Conservation (phyloP, 1,140 invertebrate genomes). For the Bombus impatiens region DNA sequence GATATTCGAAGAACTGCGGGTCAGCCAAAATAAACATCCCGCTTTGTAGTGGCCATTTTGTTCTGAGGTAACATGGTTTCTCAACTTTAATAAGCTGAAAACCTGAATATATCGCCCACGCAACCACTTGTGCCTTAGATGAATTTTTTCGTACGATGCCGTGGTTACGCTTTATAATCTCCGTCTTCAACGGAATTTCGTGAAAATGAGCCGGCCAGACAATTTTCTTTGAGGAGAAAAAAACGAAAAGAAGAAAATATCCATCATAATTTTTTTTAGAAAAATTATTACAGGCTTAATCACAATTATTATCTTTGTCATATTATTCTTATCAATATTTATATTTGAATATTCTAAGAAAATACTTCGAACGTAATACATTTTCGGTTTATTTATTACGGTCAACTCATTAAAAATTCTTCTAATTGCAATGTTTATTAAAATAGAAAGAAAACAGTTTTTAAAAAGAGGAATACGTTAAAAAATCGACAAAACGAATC, state of each 20-base stretch:
- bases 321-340: too few species aligned
- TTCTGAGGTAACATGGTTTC: conserved; percentile 17
- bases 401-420: background rate
- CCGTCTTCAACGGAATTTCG: background rate
- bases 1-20: background rate
- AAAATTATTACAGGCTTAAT: background rate
- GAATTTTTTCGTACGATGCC: conserved; percentile 19
- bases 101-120: background rate
- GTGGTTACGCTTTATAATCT: background rate
- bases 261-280: background rate
- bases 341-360: too few species aligned
- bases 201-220: background rate
- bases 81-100: conserved; percentile 48
- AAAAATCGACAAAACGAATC: background rate
- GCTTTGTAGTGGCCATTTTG: background rate
- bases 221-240: background rate
- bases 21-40: conserved; percentile 5
- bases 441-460: background rate
- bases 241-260: background rate
- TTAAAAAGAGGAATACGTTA: background rate
- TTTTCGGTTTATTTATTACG: background rate
- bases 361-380: too few species aligned
- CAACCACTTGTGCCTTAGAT: conserved; percentile 25
- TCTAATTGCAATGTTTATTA: background rate
- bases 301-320: too few species aligned